Conservation (phyloP, 1,140 invertebrate genomes). For the Leptopilina clavipes region DNA sequence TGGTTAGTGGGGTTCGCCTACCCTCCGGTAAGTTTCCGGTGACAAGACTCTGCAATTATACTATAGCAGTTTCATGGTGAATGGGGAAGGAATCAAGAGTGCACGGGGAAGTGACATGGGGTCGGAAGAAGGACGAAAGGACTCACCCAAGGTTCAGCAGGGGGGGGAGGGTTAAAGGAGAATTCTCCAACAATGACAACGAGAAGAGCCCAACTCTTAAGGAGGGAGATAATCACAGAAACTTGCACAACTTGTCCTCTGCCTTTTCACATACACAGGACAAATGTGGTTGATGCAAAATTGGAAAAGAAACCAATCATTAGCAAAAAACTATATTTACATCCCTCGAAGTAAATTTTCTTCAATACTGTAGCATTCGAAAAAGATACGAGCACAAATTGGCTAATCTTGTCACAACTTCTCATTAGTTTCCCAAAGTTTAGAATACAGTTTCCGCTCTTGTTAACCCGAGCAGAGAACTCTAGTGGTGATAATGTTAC, state of each 20-base stretch:
- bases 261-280: not conserved
- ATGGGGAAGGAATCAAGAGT: constrained; percentile 38
- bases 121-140: constrained; percentile 30
- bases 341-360: too few species aligned
- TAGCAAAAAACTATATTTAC: not conserved
- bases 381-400: constrained; percentile 3
- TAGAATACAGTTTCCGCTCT: constrained; percentile 26
- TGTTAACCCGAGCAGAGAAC: constrained; percentile 31
- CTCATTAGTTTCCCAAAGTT: constrained; percentile 30
- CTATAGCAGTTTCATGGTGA: constrained; percentile 49
- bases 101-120: not conserved
- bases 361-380: not conserved
- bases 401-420: constrained; percentile 16
- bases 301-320: too few species aligned
- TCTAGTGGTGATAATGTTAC: constrained; percentile 29
- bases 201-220: constrained; percentile 44
- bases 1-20: constrained; percentile 27
- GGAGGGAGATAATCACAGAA: constrained; percentile 48
- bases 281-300: constrained; percentile 2
- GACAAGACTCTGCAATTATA: constrained; percentile 70
- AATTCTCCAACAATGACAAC: constrained; percentile 38
- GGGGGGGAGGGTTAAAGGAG: not conserved
- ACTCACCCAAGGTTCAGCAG: not conserved
- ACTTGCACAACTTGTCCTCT: constrained; percentile 16
- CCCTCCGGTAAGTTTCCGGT: constrained; percentile 26